Conservation (phyloP, 2,888 invertebrate species). For the Platycheirus rosarum region DNA sequence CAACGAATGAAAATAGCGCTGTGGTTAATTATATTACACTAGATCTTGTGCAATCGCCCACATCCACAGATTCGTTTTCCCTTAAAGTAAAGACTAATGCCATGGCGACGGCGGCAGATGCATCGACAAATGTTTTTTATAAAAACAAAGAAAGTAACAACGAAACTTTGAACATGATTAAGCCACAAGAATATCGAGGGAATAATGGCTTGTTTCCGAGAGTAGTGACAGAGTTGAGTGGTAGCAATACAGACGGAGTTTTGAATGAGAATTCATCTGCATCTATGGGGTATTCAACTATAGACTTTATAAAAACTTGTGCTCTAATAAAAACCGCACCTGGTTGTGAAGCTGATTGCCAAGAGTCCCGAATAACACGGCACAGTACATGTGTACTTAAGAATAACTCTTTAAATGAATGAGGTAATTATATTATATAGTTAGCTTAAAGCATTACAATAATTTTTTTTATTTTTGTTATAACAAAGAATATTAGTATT, state of each 20-base stretch:
- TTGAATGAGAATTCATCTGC: conserved; percentile 72
- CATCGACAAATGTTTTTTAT: conserved; percentile 22
- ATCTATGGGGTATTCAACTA: conserved; percentile 91
- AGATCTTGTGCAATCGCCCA: conserved; percentile 81
- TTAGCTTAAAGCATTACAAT: too few species aligned
- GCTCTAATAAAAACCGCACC: conserved; percentile 93
- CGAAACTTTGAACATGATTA: conserved; percentile 25
- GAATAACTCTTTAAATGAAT: conserved; percentile 86
- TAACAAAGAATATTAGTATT: too few species aligned
- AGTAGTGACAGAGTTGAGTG: conserved; percentile 19
- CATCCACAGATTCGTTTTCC: conserved; percentile 76
- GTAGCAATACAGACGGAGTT: conserved; percentile 8
- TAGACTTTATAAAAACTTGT: conserved; percentile 96
- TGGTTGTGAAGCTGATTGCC: conserved; percentile 87
- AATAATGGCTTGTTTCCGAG: conserved; percentile 36
- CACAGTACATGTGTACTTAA: conserved; percentile 89
- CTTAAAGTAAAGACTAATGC: conserved; percentile 56
- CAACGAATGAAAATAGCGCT: conserved; percentile 55
- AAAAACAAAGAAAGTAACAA: conserved; percentile 44
- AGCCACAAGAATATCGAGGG: conserved; percentile 30
- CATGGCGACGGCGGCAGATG: conserved; percentile 1
- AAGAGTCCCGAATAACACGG: conserved; percentile 90
- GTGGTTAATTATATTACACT: conserved; percentile 82
- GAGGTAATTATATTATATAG: conserved; percentile 68
- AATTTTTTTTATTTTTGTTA: too few species aligned